phyloP scores from a whole-genome alignment of 2,888 invertebrate species.

The Melinaea menophilus region DNA sequence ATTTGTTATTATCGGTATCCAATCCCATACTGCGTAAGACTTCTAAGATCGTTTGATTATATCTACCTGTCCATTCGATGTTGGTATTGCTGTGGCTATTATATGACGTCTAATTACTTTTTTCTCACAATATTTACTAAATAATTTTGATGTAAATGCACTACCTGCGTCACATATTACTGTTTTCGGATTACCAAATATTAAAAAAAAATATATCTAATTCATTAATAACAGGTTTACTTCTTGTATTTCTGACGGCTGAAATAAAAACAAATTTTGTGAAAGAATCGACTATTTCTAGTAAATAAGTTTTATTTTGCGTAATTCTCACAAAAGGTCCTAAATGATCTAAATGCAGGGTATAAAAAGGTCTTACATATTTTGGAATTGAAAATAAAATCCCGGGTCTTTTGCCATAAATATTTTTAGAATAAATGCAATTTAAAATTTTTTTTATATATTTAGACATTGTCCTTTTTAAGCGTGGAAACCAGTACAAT shows the following conservation, averaged over 20 bases:
- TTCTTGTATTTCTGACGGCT: constrained; percentile 5
- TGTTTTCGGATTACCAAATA: constrained; percentile 16
- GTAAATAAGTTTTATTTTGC: constrained; percentile 7
- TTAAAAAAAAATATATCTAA: constrained; percentile 11
- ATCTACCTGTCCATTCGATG: too few species aligned
- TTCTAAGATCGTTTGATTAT: too few species aligned
- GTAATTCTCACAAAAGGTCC: constrained; percentile 12
- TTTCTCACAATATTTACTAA: too few species aligned
- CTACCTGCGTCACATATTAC: constrained; percentile 21
- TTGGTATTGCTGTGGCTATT: too few species aligned
- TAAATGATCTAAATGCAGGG: constrained; percentile 21
- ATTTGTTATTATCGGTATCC: too few species aligned
- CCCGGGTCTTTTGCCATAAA: too few species aligned
- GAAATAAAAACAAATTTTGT: constrained; percentile 15
- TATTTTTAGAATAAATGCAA: too few species aligned
- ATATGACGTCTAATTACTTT: too few species aligned
- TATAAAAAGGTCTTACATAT: constrained; percentile 18
- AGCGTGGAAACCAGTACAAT: too few species aligned
- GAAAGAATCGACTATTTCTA: constrained; percentile 13
- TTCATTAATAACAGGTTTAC: constrained; percentile 7
- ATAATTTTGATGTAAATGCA: too few species aligned
- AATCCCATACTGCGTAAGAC: too few species aligned
- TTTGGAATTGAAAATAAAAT: constrained; percentile 25
- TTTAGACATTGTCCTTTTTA: constrained; percentile 14
- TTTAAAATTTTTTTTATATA: too few species aligned